Conservation (phyloP, 1,140 invertebrate species). For the Bemisia tabaci region DNA sequence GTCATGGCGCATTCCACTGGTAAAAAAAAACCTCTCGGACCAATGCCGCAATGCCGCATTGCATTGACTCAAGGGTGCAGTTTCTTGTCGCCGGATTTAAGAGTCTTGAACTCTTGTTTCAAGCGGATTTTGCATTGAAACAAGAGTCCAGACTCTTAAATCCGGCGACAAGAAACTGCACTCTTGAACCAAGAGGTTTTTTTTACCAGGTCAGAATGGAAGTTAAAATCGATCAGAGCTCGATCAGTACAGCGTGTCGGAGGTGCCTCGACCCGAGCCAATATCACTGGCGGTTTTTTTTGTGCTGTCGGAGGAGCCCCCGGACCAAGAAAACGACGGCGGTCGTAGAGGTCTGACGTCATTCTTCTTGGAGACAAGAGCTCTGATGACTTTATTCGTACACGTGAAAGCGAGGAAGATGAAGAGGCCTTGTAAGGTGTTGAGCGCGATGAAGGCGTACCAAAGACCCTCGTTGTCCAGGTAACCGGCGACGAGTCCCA, state of each 20-base stretch:
- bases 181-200: too few relatives aligned
- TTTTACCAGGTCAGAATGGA: too few relatives aligned
- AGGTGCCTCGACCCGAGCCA: not conserved
- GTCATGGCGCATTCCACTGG: too few relatives aligned
- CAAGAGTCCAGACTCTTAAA: too few relatives aligned
- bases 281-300: not conserved
- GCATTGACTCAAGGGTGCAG: too few relatives aligned
- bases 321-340: conserved; percentile 24
- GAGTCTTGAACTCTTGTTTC: too few relatives aligned
- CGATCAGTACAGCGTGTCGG: not conserved
- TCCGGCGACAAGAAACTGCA: too few relatives aligned
- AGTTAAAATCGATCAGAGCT: not conserved
- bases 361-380: conserved; percentile 16
- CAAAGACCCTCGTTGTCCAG: conserved; percentile 32
- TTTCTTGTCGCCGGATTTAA: too few relatives aligned
- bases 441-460: conserved; percentile 40
- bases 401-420: conserved; percentile 44
- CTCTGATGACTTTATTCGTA: conserved; percentile 29
- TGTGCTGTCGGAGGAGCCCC: conserved; percentile 4
- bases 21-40: too few relatives aligned
- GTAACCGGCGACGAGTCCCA: conserved; percentile 36
- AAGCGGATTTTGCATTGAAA: too few relatives aligned
- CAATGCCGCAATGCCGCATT: too few relatives aligned
- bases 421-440: conserved; percentile 43
- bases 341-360: conserved; percentile 17